These are phyloP conservation scores for Apocrypta bakeri DNA, from an alignment of 1,140 invertebrate species.

Conservation along the genomic window DNA sequence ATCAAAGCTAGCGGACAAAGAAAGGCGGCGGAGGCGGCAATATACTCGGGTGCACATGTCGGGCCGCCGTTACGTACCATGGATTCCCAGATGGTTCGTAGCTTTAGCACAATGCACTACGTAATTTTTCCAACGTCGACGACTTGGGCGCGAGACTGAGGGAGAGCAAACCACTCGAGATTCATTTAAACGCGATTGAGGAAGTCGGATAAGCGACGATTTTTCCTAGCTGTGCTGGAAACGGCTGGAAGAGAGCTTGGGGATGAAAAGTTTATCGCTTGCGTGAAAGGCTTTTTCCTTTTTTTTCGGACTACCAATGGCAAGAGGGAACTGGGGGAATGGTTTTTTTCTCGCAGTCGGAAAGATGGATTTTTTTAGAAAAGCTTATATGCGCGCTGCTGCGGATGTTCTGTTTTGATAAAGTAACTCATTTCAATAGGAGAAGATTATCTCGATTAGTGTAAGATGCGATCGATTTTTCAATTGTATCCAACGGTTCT, in stretches of 20 bases:
- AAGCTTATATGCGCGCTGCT: no score
- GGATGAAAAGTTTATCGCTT: not conserved
- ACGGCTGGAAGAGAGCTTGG: not conserved
- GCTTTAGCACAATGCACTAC: slow-evolving; percentile 1
- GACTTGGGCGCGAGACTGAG: not conserved
- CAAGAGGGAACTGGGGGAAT: no score
- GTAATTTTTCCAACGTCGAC: not conserved
- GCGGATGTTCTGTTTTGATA: no score
- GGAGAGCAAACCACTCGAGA: slow-evolving; percentile 25
- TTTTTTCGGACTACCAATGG: no score
- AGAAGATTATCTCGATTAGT: no score
- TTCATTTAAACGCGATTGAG: slow-evolving; percentile 34
- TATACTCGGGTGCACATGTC: not conserved
- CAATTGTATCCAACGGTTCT: no score
- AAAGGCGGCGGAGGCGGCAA: not conserved
- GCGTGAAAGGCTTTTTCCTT: no score
- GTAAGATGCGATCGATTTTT: no score
- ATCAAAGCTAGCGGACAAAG: not conserved
- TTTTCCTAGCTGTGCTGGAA: not conserved
- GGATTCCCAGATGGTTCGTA: slow-evolving; percentile 61
- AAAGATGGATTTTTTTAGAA: no score
- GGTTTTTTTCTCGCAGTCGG: no score
- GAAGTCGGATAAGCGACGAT: slow-evolving; percentile 14
- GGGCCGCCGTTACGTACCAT: slow-evolving; percentile 32
- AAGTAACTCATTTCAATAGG: no score